These are phyloP conservation scores for Coturnix japonica DNA, from an alignment of 2,113 vertebrate genomes.

Conservation along the genomic window DNA sequence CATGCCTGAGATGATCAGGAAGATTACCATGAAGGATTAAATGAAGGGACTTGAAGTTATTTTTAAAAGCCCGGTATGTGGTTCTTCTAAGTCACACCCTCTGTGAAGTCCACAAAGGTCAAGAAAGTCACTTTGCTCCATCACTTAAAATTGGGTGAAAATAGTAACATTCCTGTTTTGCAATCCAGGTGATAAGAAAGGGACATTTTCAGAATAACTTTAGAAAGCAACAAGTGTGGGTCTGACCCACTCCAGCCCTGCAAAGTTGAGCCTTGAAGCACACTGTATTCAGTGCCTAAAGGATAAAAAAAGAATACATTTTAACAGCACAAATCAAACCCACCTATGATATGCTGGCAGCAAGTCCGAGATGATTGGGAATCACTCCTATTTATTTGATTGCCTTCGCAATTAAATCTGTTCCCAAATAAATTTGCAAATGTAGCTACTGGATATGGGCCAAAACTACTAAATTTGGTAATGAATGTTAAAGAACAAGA, in stretches of 20 bases:
- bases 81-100: not conserved
- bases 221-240: not conserved
- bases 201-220: not conserved
- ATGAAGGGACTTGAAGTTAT: not conserved
- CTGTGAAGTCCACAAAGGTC: not conserved
- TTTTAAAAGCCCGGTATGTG: not conserved
- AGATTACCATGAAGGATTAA: not conserved
- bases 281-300: not conserved
- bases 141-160: not conserved
- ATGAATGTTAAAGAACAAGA: not conserved
- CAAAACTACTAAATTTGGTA: slow-evolving; percentile 20
- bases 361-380: not conserved
- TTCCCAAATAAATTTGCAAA: not conserved
- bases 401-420: slow-evolving; percentile 8
- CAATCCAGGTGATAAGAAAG: not conserved
- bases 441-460: not conserved
- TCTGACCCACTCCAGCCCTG: not conserved
- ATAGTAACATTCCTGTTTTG: not conserved
- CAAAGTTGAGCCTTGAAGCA: not conserved
- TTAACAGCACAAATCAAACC: not conserved
- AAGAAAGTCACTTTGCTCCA: slow-evolving; percentile 18
- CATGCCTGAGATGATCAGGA: not conserved
- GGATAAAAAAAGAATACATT: not conserved
- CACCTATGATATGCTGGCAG: not conserved
- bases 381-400: not conserved